phyloP scores from a whole-genome alignment of 37 sponge, comb jelly and placozoan species.

The Aphrocallistes beatrix region DNA sequence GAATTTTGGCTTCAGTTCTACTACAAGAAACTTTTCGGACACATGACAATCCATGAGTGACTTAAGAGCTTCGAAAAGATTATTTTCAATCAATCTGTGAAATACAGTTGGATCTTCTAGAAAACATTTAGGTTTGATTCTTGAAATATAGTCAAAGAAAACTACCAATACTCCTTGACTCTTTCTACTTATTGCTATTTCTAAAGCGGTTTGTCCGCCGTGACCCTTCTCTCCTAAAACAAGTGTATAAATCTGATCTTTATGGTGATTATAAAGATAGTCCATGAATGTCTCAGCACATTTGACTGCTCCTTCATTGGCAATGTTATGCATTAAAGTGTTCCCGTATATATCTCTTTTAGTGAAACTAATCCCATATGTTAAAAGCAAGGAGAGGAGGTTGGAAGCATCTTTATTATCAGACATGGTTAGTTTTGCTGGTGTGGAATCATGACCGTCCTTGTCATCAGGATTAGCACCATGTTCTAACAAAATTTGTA shows the following conservation, averaged over 20 bases:
- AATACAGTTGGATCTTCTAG: background rate
- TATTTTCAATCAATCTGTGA: background rate
- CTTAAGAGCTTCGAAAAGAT: background rate
- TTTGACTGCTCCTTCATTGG: background rate
- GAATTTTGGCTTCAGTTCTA: background rate
- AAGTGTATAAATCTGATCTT: background rate
- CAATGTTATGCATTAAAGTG: background rate
- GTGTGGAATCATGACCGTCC: background rate
- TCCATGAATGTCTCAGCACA: background rate
- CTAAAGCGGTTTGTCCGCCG: background rate
- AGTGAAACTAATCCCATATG: background rate
- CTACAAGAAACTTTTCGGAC: background rate
- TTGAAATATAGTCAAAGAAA: background rate
- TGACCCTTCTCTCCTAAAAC: background rate
- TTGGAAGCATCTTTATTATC: constrained; percentile 7
- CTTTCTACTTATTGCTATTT: background rate
- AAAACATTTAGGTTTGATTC: background rate
- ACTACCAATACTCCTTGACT: background rate
- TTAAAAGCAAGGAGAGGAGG: background rate
- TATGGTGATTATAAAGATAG: background rate
- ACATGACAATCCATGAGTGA: background rate
- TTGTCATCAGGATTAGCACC: constrained; percentile 11
- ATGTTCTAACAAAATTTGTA: background rate
- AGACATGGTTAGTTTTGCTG: background rate
- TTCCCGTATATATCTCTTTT: constrained; percentile 13